phyloP scores from a whole-genome alignment of 2,888 invertebrate genomes.

The Drosophila picticornis region DNA sequence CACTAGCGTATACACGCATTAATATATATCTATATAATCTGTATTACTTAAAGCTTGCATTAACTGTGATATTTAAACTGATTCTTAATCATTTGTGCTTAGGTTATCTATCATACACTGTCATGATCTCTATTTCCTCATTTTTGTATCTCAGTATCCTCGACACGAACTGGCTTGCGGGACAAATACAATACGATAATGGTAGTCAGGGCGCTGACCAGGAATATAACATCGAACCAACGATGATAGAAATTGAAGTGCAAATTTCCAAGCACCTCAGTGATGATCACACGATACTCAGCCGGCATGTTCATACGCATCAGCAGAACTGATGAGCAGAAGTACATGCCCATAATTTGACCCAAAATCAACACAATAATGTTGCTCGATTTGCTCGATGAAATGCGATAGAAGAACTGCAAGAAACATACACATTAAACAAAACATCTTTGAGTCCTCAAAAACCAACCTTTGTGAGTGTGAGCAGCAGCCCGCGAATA shows the following conservation, averaged over 20 bases:
- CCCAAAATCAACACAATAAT: conserved; percentile 98
- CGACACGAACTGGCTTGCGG: conserved; percentile 92
- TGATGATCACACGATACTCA: conserved; percentile 96
- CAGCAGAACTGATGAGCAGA: conserved; percentile 97
- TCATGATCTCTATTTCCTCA: conserved; percentile 30
- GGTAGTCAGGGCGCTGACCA: conserved; percentile 97
- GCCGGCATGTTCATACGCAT: conserved; percentile 99
- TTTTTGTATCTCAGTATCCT: conserved; percentile 76
- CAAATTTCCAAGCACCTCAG: conserved; percentile 95
- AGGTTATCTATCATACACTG: conserved; percentile 38
- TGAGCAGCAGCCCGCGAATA: conserved; percentile 97
- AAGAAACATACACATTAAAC: conserved; percentile 75
- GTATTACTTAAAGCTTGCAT: conserved; percentile 59
- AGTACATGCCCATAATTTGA: conserved; percentile 99
- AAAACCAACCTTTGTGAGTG: conserved; percentile 94
- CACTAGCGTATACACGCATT: conserved; percentile 39
- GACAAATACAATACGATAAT: conserved; percentile 98
- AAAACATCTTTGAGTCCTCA: neutral
- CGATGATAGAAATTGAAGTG: conserved; percentile 99
- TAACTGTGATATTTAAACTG: conserved; percentile 43
- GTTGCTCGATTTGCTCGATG: conserved; percentile 99
- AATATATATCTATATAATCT: conserved; percentile 30
- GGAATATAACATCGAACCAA: conserved; percentile 99
- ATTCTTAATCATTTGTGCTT: conserved; percentile 53
- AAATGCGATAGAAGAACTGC: conserved; percentile 99